Evolutionary conservation across 2,797 vertebrate genomes (phyloP), one percentile per base, ranked within the genome.

Genomic region (Acropternis orthonyx): DNA sequence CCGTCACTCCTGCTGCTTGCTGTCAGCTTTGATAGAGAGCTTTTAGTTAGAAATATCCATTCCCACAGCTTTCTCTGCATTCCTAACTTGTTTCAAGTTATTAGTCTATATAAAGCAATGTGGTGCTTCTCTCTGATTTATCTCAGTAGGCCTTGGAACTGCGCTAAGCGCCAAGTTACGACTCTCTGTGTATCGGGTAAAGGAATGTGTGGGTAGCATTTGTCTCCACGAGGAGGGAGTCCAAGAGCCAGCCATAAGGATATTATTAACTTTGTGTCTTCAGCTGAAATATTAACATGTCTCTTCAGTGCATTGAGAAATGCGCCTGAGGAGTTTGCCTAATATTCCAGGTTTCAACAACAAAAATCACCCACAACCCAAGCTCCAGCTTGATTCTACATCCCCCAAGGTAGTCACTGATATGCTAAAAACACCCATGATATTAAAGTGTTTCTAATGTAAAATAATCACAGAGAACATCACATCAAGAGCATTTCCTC

Each of bases 121-220:
- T 43, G 58, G 37, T 3, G 8, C 44, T 86, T 86, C 87, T 79
- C 78, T 71, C 71, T 92, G 85, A 89, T 95, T 93, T 94, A 92
- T 97, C 88, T 95, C 67, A 46, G 80, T 54, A 87, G 84, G 85
- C 88, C 86, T 93, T 96, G 93, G 91, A 85, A 93, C 48, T 37
- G 28, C 0, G 0, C 56, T 94, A 94, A 95, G 91, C 14, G 0
- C 88, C 85, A 88, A 88, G 87, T 94, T 92, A 73, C 82, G 89
- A 82, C 92, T 96, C 59, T 18, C 78, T 88, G 63, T 48, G 65
- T 83, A 49, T 69, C 5, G 3, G 89, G 61, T 17, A 7, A 43
- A 95, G 84, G 96, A 94, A 92, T 74, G 88, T 77, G 95, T 79
- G 95, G 92, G 91, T 87, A 86, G 65, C 67, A 61, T 87, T 95